Evolutionary conservation across 1,140 invertebrate genomes (phyloP).

Genomic region (Theocolax elegans): DNA sequence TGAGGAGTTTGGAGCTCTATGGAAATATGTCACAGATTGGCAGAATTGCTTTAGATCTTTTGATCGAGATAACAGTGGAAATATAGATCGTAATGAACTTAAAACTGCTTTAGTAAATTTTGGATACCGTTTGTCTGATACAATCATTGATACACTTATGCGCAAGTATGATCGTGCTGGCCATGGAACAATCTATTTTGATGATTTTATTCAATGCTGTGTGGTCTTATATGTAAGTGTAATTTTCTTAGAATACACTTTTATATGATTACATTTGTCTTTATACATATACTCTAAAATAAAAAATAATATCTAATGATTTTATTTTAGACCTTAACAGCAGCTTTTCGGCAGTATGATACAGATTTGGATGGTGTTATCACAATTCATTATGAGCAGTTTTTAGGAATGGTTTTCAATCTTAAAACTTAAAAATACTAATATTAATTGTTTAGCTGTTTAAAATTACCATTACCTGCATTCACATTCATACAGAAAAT

Average conservation of each 20-base stretch:
- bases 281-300: too few relatives aligned
- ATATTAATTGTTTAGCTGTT: not conserved
- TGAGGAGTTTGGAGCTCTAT: conserved; percentile 93
- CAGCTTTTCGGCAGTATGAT: conserved; percentile 89
- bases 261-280: too few relatives aligned
- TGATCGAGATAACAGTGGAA: conserved; percentile 95
- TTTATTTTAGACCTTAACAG: conserved; percentile 86
- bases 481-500: not conserved
- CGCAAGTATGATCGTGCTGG: conserved; percentile 95
- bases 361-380: conserved; percentile 96
- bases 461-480: not conserved
- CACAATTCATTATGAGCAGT: conserved; percentile 97
- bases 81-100: conserved; percentile 92
- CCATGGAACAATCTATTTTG: conserved; percentile 92
- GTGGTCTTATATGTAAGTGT: conserved; percentile 90
- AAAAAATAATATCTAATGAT: conserved; percentile 41
- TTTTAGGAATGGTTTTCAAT: conserved; percentile 94
- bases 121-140: conserved; percentile 91
- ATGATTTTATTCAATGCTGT: conserved; percentile 98
- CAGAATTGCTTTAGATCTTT: conserved; percentile 95
- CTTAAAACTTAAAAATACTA: conserved; percentile 78
- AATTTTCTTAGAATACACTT: too few relatives aligned
- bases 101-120: conserved; percentile 91
- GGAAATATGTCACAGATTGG: conserved; percentile 99
- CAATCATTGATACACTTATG: conserved; percentile 84